These are phyloP conservation scores for Tipula unca DNA, from an alignment of 2,888 invertebrate species.

Conservation along the genomic window DNA sequence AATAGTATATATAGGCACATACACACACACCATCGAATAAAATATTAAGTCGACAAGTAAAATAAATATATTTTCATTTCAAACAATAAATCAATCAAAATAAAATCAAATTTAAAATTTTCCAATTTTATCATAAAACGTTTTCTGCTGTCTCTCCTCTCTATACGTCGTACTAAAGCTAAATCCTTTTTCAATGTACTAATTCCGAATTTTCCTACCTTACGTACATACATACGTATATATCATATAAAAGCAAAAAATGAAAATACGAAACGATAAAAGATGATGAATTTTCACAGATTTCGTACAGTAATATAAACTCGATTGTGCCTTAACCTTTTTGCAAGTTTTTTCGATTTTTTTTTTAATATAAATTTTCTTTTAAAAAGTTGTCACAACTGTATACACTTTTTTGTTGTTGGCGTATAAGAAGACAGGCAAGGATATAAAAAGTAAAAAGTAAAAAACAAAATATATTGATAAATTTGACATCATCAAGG, in stretches of 20 bases:
- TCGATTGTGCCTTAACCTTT: conserved; percentile 14
- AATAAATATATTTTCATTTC: not conserved
- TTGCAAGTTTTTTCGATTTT: not conserved
- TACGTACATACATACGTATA: too few relatives aligned
- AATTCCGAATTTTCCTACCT: not conserved
- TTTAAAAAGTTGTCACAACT: conserved; percentile 14
- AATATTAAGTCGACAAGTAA: not conserved
- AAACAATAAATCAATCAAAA: conserved; percentile 14
- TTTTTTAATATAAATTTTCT: conserved; percentile 9
- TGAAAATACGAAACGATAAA: not conserved
- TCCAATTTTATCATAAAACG: not conserved
- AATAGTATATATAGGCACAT: not conserved
- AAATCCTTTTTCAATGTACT: conserved; percentile 9
- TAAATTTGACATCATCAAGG: conserved; percentile 14
- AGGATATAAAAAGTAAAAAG: not conserved
- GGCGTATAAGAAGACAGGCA: not conserved
- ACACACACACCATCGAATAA: not conserved
- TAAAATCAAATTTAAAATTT: not conserved
- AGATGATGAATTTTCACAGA: conserved; percentile 14
- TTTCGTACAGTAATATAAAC: not conserved
- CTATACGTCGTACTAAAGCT: not conserved
- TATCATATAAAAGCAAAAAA: not conserved
- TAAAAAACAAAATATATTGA: not conserved
- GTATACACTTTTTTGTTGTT: not conserved
- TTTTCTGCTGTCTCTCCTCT: not conserved